These are phyloP conservation scores for Drosophila takahashii DNA, from an alignment of 1,140 invertebrate species.

Conservation along the genomic window DNA sequence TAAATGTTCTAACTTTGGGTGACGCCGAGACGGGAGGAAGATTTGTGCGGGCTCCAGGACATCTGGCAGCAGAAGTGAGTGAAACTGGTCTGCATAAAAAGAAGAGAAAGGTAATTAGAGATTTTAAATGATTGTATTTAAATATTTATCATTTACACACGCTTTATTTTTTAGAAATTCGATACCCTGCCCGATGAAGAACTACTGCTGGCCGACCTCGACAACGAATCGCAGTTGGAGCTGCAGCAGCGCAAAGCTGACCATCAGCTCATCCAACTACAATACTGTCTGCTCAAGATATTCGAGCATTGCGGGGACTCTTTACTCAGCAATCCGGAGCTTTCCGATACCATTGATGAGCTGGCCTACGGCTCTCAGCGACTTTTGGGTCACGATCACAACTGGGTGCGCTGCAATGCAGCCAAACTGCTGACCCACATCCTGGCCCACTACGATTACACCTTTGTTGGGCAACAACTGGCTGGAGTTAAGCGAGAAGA, in stretches of 20 bases:
- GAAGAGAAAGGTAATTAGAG: constrained; percentile 28
- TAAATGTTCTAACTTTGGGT: constrained; percentile 82
- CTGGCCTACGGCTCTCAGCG: constrained; percentile 91
- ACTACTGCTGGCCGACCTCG: constrained; percentile 15
- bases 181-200: constrained; percentile 19
- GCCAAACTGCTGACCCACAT: constrained; percentile 91
- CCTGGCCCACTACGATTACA: constrained; percentile 87
- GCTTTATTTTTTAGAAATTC: constrained; percentile 13
- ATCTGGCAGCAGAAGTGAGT: constrained; percentile 33
- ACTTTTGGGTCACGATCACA: constrained; percentile 87
- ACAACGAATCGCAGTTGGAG: constrained; percentile 71
- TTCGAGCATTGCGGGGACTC: constrained; percentile 85
- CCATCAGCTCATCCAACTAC: constrained; percentile 86
- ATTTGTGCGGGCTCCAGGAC: constrained; percentile 67
- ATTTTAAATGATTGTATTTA: no score
- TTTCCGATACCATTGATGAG: constrained; percentile 85
- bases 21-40: constrained; percentile 56
- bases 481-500: constrained; percentile 55
- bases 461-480: constrained; percentile 84
- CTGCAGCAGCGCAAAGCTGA: constrained; percentile 86
- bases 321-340: constrained; percentile 84
- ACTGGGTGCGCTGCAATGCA: constrained; percentile 90
- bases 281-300: constrained; percentile 86
- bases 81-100: constrained; percentile 30
- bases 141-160: no score